Conservation (phyloP, 1,140 invertebrate species). For the Ceratosolen solmsi region DNA sequence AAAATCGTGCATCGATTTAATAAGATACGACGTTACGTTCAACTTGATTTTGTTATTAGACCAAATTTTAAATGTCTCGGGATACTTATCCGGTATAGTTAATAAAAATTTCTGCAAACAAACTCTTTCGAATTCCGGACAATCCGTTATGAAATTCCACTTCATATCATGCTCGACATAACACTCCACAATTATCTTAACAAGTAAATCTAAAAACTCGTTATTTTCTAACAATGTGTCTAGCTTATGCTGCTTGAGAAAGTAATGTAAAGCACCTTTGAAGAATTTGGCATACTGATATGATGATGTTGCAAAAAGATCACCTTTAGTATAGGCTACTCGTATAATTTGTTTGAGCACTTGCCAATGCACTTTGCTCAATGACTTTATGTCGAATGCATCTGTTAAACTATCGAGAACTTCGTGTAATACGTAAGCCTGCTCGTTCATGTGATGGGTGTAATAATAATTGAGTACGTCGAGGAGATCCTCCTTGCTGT, state of each 20-base stretch:
- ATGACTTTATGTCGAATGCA: constrained; percentile 40
- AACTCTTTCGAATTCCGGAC: not conserved
- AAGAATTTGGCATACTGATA: not conserved
- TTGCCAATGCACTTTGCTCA: constrained; percentile 46
- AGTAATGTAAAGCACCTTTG: not conserved
- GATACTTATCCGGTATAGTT: constrained; percentile 23
- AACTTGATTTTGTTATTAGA: not conserved
- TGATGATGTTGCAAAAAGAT: not conserved
- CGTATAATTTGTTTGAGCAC: constrained; percentile 55
- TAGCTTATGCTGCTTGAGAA: constrained; percentile 10
- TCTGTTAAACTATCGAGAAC: constrained; percentile 37
- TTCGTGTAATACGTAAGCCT: not conserved
- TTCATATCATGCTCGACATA: constrained; percentile 1
- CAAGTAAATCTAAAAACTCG: constrained; percentile 18
- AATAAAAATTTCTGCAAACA: constrained; percentile 13
- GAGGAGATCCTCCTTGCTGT: constrained; percentile 56
- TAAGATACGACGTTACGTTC: not conserved
- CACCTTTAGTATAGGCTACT: constrained; percentile 46
- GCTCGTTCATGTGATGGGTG: constrained; percentile 62
- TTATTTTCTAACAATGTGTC: not conserved
- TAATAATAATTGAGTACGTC: constrained; percentile 57
- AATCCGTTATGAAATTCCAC: not conserved
- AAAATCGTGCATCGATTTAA: not conserved
- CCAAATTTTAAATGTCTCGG: constrained; percentile 2
- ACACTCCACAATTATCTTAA: constrained; percentile 3